These are phyloP conservation scores for Himalopsyche japonica DNA, from an alignment of 2,888 invertebrate species.

Conservation along the genomic window DNA sequence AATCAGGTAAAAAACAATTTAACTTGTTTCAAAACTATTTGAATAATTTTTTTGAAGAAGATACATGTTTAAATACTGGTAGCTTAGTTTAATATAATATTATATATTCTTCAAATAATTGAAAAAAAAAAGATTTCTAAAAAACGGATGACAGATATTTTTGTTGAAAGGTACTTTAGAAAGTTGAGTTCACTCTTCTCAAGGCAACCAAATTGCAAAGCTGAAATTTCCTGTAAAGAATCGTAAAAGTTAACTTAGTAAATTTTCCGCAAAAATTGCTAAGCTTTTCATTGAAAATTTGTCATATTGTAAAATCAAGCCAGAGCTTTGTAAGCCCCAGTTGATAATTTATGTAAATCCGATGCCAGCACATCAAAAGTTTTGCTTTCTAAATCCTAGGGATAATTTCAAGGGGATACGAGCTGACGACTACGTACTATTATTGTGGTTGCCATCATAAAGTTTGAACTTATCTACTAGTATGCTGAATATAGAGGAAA, in stretches of 20 bases:
- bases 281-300: neutral
- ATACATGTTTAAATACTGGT: too few species aligned
- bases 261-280: neutral
- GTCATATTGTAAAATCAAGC: neutral
- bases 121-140: too few species aligned
- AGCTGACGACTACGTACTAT: neutral
- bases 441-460: neutral
- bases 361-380: neutral
- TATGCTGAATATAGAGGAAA: neutral
- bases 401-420: neutral
- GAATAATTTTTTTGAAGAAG: too few species aligned
- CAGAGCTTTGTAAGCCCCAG: neutral
- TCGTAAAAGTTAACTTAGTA: neutral
- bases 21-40: too few species aligned
- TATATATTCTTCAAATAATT: too few species aligned
- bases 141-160: too few species aligned
- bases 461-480: neutral
- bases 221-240: neutral
- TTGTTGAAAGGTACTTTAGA: too few species aligned
- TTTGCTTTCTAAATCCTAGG: neutral
- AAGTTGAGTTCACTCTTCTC: too few species aligned
- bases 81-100: too few species aligned
- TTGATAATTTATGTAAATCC: neutral
- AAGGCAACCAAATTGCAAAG: neutral
- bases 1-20: too few species aligned